phyloP scores from a whole-genome alignment of 2,113 vertebrate species.

The Microcebus ravelobensis region DNA sequence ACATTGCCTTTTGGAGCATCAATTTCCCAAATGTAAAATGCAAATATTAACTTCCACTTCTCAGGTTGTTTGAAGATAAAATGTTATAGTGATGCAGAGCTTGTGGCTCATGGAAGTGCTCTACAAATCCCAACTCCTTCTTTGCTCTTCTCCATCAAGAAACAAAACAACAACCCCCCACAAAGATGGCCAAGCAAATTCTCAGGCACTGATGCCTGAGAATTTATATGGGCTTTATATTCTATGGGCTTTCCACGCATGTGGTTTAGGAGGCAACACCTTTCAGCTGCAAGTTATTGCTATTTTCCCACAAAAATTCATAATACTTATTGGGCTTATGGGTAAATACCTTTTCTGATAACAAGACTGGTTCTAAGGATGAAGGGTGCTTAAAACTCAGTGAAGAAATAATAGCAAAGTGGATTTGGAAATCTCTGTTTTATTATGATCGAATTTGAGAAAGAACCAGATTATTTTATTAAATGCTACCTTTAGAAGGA shows the following conservation, averaged over 20 bases:
- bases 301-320: slow-evolving; percentile 47
- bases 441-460: slow-evolving; percentile 52
- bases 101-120: background rate
- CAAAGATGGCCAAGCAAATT: background rate
- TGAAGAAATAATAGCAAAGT: slow-evolving; percentile 67
- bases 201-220: background rate
- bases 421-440: slow-evolving; percentile 45
- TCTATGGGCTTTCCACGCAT: background rate
- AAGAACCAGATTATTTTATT: slow-evolving; percentile 54
- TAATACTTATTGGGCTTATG: slow-evolving; percentile 50
- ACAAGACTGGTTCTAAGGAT: slow-evolving; percentile 53
- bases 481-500: slow-evolving; percentile 54
- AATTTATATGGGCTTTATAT: background rate
- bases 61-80: background rate
- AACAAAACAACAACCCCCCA: background rate
- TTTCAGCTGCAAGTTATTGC: background rate
- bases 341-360: slow-evolving; percentile 60
- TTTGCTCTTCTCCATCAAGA: background rate
- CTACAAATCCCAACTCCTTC: background rate
- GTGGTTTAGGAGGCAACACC: background rate
- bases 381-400: slow-evolving; percentile 41
- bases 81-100: background rate
- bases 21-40: background rate
- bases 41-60: background rate
- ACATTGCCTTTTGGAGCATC: background rate